These are phyloP conservation scores for Rhingia campestris DNA, from an alignment of 2,888 invertebrate species.

Conservation along the genomic window DNA sequence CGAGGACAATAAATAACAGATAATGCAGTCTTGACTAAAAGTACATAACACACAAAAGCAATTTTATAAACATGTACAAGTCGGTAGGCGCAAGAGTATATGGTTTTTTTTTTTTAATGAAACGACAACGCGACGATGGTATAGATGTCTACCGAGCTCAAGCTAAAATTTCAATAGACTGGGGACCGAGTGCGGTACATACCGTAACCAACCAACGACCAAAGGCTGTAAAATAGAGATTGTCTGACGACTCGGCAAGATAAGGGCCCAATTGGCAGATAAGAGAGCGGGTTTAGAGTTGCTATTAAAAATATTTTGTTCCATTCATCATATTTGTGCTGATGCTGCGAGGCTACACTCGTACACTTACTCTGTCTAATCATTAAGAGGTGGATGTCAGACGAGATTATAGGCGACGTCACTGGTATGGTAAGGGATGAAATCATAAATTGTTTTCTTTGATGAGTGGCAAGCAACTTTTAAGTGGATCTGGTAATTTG, in stretches of 20 bases:
- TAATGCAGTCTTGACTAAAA: slow-evolving; percentile 53
- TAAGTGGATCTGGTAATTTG: no score
- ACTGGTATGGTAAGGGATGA: slow-evolving; percentile 28
- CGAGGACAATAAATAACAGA: slow-evolving; percentile 63
- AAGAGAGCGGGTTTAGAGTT: slow-evolving; percentile 43
- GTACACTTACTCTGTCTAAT: slow-evolving; percentile 39
- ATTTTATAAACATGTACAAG: slow-evolving; percentile 36
- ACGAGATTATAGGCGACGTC: slow-evolving; percentile 50
- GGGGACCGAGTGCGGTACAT: slow-evolving; percentile 32
- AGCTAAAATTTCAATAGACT: slow-evolving; percentile 67
- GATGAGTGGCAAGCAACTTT: not conserved
- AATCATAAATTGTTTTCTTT: not conserved
- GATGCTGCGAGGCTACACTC: slow-evolving; percentile 21
- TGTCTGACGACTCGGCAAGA: slow-evolving; percentile 52
- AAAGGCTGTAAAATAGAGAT: slow-evolving; percentile 40
- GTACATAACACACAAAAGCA: slow-evolving; percentile 26
- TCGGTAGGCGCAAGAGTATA: not conserved
- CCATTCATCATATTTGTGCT: slow-evolving; percentile 42
- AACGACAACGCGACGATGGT: slow-evolving; percentile 21
- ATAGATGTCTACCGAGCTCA: slow-evolving; percentile 40
- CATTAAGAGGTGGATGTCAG: slow-evolving; percentile 69
- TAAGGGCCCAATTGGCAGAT: slow-evolving; percentile 57
- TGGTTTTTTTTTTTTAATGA: not conserved
- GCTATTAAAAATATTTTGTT: slow-evolving; percentile 34
- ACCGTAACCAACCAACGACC: slow-evolving; percentile 2